Base-by-base conservation (phyloP, 1,140 invertebrate genomes). In the Caenorhabditis inopinata region DNA sequence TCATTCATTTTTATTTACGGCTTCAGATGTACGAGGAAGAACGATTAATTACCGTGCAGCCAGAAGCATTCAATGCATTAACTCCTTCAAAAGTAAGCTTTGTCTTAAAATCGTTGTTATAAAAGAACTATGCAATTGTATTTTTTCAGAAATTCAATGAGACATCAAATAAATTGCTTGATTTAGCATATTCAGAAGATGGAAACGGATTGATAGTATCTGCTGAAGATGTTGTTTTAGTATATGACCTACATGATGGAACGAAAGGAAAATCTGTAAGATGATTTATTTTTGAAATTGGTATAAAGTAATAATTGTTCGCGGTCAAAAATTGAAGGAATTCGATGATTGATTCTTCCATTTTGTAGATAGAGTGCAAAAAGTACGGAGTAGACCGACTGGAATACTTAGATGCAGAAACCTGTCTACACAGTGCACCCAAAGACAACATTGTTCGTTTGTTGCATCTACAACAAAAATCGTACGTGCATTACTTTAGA, bases 61-160 rank as follows among this genome's bases (percentile, higher is more conserved):
- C 32, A 21, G 32, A n/a, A 11, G 58, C 58, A 2, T 68, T 42
- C 12, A 23, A 21, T 38, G 29, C 58, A 12, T 16, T 68, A 9
- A 32, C 11, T 1, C 11, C 58, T 7, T 38, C 58, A 21, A 68
- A 68, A 38, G 58, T 68, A 38, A 68, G 21, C 29, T 68, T 21
- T 2, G n/a, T 2, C n/a, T 11, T 12, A 38, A 7, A 27, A 38
- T 18, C 35, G 23, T 32, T 6, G 14, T 2, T 9, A n/a, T n/a
- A n/a, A n/a, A n/a, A n/a, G n/a, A n/a, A n/a, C n/a, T n/a, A 38
- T 29, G 11, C 4, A 4, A 58, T 11, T 53, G 9, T 1, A 0
- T 32, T n/a, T 14, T 42, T 68, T 27, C 58, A 68, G 58, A 35
- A n/a, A 68, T 68, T 68, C 32, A 68, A 35, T 9, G 58, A 68